These are phyloP conservation scores for Drosophila austrosaltans DNA, from an alignment of 2,888 invertebrate genomes.

Conservation along the genomic window DNA sequence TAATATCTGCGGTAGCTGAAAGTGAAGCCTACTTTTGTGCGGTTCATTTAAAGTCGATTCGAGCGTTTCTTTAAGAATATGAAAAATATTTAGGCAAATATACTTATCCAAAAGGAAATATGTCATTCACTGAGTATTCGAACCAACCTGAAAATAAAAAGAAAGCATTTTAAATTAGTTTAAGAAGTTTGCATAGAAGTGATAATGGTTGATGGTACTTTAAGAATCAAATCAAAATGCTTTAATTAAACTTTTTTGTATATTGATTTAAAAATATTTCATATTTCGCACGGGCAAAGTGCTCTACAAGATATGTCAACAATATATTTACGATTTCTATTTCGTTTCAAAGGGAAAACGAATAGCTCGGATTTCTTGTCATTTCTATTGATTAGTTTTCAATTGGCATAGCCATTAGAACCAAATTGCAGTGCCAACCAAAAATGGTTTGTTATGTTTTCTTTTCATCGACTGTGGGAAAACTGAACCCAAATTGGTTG, in stretches of 20 bases:
- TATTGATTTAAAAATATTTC: no score
- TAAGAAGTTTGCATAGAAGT: neutral
- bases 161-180: neutral
- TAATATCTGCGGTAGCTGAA: constrained; percentile 15
- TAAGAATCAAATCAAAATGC: no score
- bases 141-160: neutral
- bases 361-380: constrained; percentile 14
- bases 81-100: neutral
- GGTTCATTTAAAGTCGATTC: neutral
- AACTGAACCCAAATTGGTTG: neutral
- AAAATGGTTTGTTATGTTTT: constrained; percentile 15
- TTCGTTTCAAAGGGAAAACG: neutral
- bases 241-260: no score
- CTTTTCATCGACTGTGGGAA: neutral
- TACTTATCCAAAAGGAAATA: neutral
- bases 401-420: constrained; percentile 43
- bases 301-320: no score
- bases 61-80: neutral
- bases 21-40: constrained; percentile 14
- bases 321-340: neutral
- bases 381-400: constrained; percentile 48
- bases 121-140: neutral
- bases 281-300: no score
- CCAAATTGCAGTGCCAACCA: constrained; percentile 28
- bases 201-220: neutral